Base-by-base conservation (phyloP, 30 jellyfish, hydroid and myxozoan species). In the Calvadosia cruxmelitensis region DNA sequence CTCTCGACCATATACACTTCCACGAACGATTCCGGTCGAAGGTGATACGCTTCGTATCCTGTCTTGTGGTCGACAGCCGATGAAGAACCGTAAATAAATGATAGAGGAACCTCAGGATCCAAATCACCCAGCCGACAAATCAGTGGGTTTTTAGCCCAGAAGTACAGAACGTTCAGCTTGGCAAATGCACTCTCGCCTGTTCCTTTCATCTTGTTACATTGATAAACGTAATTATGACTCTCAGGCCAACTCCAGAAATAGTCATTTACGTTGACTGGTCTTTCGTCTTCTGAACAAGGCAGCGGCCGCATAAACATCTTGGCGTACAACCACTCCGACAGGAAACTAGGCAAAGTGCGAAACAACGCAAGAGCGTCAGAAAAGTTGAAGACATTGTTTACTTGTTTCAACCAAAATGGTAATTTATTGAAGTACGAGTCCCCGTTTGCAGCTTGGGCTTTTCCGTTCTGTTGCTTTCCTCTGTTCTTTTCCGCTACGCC, bases 1-100 rank as follows among this genome's bases (percentile, higher is more conserved):
- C 42, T 67, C 26, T 80, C 79, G 3, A 80, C 72, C 85, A 80
- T 72, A 72, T 72, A 80, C 25, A 80, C 93, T 49, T 80, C 93
- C 50, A 80, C 93, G 23, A 69, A 1, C 15, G 93, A 80, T 16
- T 31, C 29, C 36, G 75, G 93, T 63, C 84, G 33, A 25, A 62
- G 81, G 63, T 80, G 93, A 42, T 50, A 80, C 0, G 57, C 93
- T 72, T 80, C 93, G 52, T 69, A 80, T 1, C 93, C 93, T 3
- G 93, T 80, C 53, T 80, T 80, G 62, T 80, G 93, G 50, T 80
- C 93, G 28, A 80, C 77, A 24, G 77, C 51, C 0, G 93, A 80
- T 65, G 29, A 42, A 50, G 81, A 75, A 0, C 93, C 93, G 52
- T 72, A 80, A 16, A 80, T 80, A 42, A 80, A 80, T 0, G 93